Percentiles rank a stretch among this genome's conserved stretches.
phyloP scores from a whole-genome alignment of 2,888 invertebrate species.

The Aethes cnicana region DNA sequence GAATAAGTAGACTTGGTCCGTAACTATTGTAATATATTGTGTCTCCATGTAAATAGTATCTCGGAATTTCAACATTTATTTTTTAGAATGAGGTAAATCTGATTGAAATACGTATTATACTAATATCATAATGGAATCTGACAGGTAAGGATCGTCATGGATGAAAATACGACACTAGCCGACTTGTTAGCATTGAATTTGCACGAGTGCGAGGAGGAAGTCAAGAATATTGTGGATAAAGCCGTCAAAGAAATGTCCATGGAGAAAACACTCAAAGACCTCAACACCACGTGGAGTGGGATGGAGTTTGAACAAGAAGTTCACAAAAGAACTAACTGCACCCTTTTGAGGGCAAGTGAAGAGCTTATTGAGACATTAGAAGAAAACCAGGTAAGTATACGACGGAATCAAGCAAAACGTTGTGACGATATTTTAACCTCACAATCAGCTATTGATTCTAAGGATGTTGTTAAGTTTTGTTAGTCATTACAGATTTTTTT shows the following conservation, averaged over 20 bases:
- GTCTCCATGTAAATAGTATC: no score
- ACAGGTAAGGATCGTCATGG: constrained; percentile 96
- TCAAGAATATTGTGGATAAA: constrained; percentile 98
- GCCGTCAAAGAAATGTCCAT: constrained; percentile 99
- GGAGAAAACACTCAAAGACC: constrained; percentile 96
- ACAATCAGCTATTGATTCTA: no score
- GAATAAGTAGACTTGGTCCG: no score
- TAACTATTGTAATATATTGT: no score
- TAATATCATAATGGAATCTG: constrained; percentile 32
- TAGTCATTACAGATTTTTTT: no score
- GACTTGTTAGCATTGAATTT: constrained; percentile 95
- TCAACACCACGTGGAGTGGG: constrained; percentile 94
- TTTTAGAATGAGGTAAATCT: no score
- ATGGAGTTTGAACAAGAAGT: constrained; percentile 96
- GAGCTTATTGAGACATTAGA: constrained; percentile 98
- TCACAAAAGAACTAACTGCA: constrained; percentile 93
- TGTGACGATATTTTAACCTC: no score
- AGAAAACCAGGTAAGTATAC: constrained; percentile 92
- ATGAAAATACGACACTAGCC: constrained; percentile 94
- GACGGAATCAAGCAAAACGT: background rate
- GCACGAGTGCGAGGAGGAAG: constrained; percentile 98
- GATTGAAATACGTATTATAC: constrained; percentile 9
- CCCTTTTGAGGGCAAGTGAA: constrained; percentile 93
- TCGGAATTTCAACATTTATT: no score
- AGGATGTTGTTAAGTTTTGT: no score